phyloP scores from a whole-genome alignment of 2,113 vertebrate species.

The Eurystomus gularis region DNA sequence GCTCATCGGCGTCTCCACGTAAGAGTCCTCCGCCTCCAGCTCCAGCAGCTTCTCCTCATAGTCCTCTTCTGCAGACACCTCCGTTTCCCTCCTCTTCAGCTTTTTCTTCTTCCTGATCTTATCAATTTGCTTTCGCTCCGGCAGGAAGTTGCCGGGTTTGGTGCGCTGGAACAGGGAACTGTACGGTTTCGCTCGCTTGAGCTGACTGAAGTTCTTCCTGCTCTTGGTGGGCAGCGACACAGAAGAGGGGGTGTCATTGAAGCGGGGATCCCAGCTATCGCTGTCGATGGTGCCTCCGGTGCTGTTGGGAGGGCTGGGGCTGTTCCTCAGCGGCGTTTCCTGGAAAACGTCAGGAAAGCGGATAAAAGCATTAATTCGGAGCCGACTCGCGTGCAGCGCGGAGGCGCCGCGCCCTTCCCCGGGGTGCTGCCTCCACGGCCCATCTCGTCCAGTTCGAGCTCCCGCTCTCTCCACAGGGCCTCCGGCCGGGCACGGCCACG shows the following conservation, averaged over 20 bases:
- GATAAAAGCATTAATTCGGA: accelerated
- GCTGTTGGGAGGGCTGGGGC: slow-evolving; percentile 95
- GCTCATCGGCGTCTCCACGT: slow-evolving; percentile 30
- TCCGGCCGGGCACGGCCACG: background rate
- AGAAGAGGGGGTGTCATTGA: slow-evolving; percentile 67
- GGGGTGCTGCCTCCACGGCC: no score
- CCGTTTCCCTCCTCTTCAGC: slow-evolving; percentile 77
- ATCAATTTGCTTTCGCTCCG: slow-evolving; percentile 84
- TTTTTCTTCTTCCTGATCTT: slow-evolving; percentile 93
- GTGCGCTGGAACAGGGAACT: slow-evolving; percentile 74
- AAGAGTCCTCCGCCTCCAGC: slow-evolving; percentile 82
- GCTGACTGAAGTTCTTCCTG: slow-evolving; percentile 79
- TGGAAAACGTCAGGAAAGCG: background rate
- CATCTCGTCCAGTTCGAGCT: accelerated
- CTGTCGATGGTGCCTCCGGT: slow-evolving; percentile 94
- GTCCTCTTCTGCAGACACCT: slow-evolving; percentile 47
- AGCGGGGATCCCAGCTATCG: slow-evolving; percentile 87
- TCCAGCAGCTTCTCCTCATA: slow-evolving; percentile 78
- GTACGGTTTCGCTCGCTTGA: slow-evolving; percentile 60
- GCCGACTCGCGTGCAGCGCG: accelerated
- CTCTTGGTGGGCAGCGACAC: slow-evolving; percentile 74
- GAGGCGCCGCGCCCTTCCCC: accelerated
- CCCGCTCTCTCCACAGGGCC: background rate
- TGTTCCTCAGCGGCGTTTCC: slow-evolving; percentile 87
- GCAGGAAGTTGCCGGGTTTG: slow-evolving; percentile 75